A percentile compares a stretch with the other conserved stretches of the same genome.
Conservation (phyloP, 2,113 vertebrate species). For the Anarhynchus alexandrinus region DNA sequence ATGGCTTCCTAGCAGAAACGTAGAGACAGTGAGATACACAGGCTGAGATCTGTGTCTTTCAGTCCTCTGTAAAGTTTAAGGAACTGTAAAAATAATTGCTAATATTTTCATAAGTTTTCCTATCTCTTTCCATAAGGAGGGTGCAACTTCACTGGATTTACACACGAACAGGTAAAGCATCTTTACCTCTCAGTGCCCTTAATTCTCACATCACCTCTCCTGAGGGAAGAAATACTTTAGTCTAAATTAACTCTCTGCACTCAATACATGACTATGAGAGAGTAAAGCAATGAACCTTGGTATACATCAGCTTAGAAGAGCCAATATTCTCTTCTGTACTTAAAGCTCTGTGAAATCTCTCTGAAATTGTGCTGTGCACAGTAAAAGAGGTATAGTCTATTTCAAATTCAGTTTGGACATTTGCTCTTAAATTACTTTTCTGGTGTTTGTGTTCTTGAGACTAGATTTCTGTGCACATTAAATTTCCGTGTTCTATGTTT, state of each 20-base stretch:
- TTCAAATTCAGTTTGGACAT: not conserved
- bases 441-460: not conserved
- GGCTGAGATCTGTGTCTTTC: not conserved
- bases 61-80: not conserved
- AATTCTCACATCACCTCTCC: not conserved
- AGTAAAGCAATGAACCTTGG: not conserved
- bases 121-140: not conserved
- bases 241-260: not conserved
- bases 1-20: not conserved
- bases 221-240: not conserved
- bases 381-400: not conserved
- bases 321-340: not conserved
- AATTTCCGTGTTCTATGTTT: not conserved
- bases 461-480: not conserved
- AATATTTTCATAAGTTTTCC: not conserved
- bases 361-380: not conserved
- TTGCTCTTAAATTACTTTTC: not conserved
- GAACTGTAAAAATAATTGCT: not conserved
- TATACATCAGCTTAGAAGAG: not conserved
- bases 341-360: not conserved
- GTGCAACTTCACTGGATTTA: not conserved
- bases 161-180: not conserved
- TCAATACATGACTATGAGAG: not conserved
- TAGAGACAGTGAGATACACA: not conserved
- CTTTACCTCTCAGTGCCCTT: not conserved